A percentile compares a stretch with the other conserved stretches of the same genome.
These are phyloP conservation scores for Miichthys miiuy DNA, from an alignment of 2,797 vertebrate species.

Conservation along the genomic window DNA sequence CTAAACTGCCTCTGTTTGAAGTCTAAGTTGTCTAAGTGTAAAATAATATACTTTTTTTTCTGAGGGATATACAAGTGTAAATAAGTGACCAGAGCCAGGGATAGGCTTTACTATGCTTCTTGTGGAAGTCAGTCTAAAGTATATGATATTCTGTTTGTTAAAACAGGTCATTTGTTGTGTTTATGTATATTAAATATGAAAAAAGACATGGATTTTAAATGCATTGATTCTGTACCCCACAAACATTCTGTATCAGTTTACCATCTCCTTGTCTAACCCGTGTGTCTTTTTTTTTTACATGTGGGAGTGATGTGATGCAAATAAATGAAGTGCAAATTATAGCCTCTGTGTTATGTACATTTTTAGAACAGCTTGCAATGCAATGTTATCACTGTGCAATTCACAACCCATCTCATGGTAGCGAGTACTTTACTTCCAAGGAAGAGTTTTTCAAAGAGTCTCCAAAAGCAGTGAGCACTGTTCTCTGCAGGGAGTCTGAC, in stretches of 20 bases:
- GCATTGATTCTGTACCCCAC: conserved; percentile 26
- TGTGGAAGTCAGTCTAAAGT: conserved; percentile 79
- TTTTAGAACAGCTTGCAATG: conserved; percentile 15
- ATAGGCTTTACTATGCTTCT: conserved; percentile 80
- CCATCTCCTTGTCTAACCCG: conserved; percentile 32
- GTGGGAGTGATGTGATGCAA: conserved; percentile 62
- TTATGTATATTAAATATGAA: conserved; percentile 41
- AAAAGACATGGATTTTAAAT: conserved; percentile 37
- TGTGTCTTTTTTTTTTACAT: conserved; percentile 60
- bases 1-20: conserved; percentile 43
- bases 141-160: conserved; percentile 77
- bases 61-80: conserved; percentile 32
- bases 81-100: conserved; percentile 7
- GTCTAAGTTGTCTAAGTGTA: conserved; percentile 58
- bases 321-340: conserved; percentile 73
- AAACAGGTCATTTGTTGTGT: conserved; percentile 69
- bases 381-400: neutral
- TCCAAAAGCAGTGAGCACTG: neutral
- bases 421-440: conserved; percentile 15
- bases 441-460: conserved; percentile 28
- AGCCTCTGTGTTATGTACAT: conserved; percentile 49
- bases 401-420: conserved; percentile 17
- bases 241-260: conserved; percentile 24
- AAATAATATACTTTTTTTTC: conserved; percentile 24
- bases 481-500: conserved; percentile 43